Conservation (phyloP, 2,113 vertebrate genomes). For the Phasianus colchicus region DNA sequence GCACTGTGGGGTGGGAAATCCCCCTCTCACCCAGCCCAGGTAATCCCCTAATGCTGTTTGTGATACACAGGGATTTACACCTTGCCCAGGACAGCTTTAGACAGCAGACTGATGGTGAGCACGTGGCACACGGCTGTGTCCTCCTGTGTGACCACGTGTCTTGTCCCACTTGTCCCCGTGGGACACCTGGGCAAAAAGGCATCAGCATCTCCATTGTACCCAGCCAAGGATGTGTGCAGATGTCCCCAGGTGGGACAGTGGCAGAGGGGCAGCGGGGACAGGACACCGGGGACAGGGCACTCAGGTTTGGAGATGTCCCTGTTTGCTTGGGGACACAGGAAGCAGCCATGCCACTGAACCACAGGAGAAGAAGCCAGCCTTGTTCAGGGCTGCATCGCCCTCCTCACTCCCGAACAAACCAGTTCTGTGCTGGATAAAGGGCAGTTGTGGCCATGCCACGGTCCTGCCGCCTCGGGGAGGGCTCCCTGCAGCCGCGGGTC, state of each 20-base stretch:
- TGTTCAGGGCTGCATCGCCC: neutral
- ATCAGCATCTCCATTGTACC: accelerated
- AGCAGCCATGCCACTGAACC: neutral
- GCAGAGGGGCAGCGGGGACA: neutral
- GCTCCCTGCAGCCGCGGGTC: neutral
- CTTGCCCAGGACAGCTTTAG: neutral
- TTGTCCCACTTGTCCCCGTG: accelerated
- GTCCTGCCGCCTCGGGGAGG: neutral
- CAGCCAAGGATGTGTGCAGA: neutral
- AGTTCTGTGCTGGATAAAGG: neutral
- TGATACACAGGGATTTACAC: neutral
- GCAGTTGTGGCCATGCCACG: neutral
- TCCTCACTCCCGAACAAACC: neutral
- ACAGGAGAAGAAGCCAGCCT: neutral
- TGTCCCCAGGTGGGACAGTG: neutral
- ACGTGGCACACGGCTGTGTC: neutral
- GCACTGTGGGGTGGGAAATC: accelerated
- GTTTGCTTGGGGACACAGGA: neutral
- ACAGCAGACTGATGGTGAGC: neutral
- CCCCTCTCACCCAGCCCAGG: neutral
- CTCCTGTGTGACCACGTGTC: neutral
- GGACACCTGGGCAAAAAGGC: neutral
- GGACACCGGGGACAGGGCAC: neutral
- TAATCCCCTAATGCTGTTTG: slow-evolving; percentile 48
- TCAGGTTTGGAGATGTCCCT: accelerated